Base-by-base conservation (phyloP, 2,113 vertebrate genomes). In the Callopanchax toddi region DNA sequence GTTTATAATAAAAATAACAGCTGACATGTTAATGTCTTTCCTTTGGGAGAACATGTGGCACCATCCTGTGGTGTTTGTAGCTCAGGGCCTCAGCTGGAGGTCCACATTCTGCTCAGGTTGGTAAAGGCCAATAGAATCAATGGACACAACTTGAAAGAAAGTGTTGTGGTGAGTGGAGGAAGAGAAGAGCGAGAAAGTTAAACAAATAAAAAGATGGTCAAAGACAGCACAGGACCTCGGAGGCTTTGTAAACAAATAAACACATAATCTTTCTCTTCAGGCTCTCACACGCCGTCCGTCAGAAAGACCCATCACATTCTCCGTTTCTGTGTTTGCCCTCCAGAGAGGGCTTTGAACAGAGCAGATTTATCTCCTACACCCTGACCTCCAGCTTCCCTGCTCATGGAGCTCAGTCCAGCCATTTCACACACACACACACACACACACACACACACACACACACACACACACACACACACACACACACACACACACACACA, bases 161-260 rank as follows among this genome's bases (percentile, higher is more conserved):
- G 13, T 11, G 26, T 18, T 5, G 26, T 40, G 39, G 26, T 40
- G 39, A 16, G 15, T 5, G 39, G 15, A n/a, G n/a, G 61, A 18
- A 67, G 37, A 16, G 54, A 37, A 45, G 72, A 70, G 48, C 29
- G 49, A 74, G 71, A 72, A 74, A 75, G 70, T 73, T 65, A 23
- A 63, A 76, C 17, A 42, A 70, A 62, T 50, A 60, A 67, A 80
- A 44, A 45, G 60, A 71, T 77, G 77, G 78, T 78, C 69, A 77
- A 67, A 74, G 73, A 74, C 67, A 46, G 64, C 39, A n/a, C 15
- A 2, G 66, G 72, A 77, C 84, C 83, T 84, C 26, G 42, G 81
- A 86, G 81, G 79, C 82, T 79, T 56, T 74, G 83, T 80, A 86
- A 87, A 87, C 86, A 85, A 87, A 84, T 82, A 82, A 86, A 87